Evolutionary conservation across 2,113 vertebrate genomes (phyloP).

Genomic region (Blennius ocellaris): DNA sequence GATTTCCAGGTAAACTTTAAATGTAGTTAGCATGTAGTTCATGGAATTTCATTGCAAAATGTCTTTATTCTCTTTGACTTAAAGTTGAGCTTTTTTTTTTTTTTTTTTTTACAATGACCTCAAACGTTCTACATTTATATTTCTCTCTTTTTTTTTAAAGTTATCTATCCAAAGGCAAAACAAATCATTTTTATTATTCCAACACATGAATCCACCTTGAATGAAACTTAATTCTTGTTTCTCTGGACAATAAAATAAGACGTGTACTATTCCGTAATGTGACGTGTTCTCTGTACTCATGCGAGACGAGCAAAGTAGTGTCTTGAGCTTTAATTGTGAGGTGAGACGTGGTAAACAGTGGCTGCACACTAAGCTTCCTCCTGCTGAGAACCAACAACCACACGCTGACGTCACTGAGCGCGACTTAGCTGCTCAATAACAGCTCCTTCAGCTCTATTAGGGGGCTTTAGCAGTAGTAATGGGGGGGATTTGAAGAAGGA

Average conservation of each 20-base stretch:
- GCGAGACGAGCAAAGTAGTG: neutral
- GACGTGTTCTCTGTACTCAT: constrained; percentile 17
- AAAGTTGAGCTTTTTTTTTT: no score
- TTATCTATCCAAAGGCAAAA: no score
- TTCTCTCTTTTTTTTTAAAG: no score
- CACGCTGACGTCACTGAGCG: constrained; percentile 67
- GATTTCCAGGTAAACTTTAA: no score
- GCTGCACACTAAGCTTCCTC: constrained; percentile 43
- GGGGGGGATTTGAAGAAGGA: constrained; percentile 56
- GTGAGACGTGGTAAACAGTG: neutral
- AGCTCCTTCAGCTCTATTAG: constrained; percentile 57
- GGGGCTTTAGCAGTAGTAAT: constrained; percentile 65
- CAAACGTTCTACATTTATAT: no score
- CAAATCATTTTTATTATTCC: no score
- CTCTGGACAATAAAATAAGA: constrained; percentile 39
- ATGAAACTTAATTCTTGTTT: neutral
- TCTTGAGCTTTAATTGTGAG: no score
- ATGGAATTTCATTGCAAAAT: no score
- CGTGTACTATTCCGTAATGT: constrained; percentile 29
- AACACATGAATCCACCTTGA: no score
- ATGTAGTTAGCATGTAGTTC: no score
- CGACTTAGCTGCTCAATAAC: constrained; percentile 65
- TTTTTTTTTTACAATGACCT: no score
- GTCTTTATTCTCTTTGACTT: no score
- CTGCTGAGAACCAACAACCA: constrained; percentile 44